Base-by-base conservation (phyloP, 2,797 vertebrate species). In the Acanthis flammea region DNA sequence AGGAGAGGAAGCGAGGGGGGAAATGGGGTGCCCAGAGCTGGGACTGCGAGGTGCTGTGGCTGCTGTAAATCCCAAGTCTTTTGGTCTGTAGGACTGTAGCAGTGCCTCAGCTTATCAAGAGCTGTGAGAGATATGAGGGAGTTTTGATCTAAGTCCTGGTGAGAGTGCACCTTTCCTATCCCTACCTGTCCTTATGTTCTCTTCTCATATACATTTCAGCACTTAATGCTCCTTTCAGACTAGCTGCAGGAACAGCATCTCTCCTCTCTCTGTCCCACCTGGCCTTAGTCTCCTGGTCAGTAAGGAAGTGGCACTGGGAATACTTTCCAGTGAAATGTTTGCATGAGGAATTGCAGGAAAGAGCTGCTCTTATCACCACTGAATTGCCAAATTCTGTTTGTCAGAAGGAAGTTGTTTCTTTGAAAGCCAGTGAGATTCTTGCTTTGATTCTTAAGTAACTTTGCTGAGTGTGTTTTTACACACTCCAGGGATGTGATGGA, bases 41-140 rank as follows among this genome's bases (percentile, higher is more conserved):
- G 42, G 39, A 13, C 12, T n/a, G 84, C 4, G 4, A 7, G 19
- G 19, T 23, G 27, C 0, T 42, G 53, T 6, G 24, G 45, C 22
- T 55, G 55, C 57, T 39, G 14, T 9, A 33, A 35, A 62, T n/a
- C 50, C 50, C 12, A 9, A 14, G 16, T 57, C 14, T 21, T 35
- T 21, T 33, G 12, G 10, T 37, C 35, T 60, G 9, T 27, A 31
- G 37, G 33, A 21, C 23, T 45, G 35, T 6, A 45, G 42, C 8
- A 21, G 5, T 51, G 12, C 9, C 51, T 85, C 19, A 45, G n/a
- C 1, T 61, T 58, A 33, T 12, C 7, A 33, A 7, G 25, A 57
- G 27, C 61, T 75, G 7, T 71, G 30, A 37, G 37, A 33, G 23
- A 6, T 16, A 21, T 5, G 9, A 21, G 10, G 30, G 68, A 33